phyloP scores from a whole-genome alignment of 2,113 vertebrate species.

The Passer domesticus region DNA sequence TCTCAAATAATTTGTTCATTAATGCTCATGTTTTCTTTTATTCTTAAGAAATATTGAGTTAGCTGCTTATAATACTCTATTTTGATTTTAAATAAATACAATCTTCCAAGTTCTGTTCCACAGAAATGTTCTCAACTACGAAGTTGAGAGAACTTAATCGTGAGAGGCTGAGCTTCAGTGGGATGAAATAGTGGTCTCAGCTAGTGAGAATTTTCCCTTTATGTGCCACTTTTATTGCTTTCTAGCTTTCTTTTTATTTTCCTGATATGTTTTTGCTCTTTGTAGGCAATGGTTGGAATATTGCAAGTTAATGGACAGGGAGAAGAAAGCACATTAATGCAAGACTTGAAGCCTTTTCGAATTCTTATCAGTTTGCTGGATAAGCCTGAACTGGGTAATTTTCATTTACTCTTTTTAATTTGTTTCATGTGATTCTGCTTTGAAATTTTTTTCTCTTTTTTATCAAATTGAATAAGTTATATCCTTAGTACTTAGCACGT shows the following conservation, averaged over 20 bases:
- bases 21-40: background rate
- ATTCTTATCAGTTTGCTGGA: slow-evolving; percentile 98
- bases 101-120: background rate
- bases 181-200: background rate
- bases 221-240: background rate
- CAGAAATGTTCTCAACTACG: background rate
- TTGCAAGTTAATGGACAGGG: slow-evolving; percentile 92
- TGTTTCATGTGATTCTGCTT: background rate
- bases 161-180: background rate
- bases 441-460: background rate
- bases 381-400: slow-evolving; percentile 95
- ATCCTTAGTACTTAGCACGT: background rate
- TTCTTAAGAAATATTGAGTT: background rate
- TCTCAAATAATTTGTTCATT: background rate
- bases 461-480: background rate
- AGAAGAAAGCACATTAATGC: slow-evolving; percentile 91
- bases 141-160: background rate
- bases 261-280: slow-evolving; percentile 9
- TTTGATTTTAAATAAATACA: background rate
- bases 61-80: background rate
- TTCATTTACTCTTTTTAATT: background rate
- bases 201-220: background rate
- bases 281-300: slow-evolving; percentile 96
- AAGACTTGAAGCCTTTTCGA: slow-evolving; percentile 96
- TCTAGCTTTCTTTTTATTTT: background rate